Base-by-base conservation (phyloP, 2,113 vertebrate species). In the Euleptes europaea region DNA sequence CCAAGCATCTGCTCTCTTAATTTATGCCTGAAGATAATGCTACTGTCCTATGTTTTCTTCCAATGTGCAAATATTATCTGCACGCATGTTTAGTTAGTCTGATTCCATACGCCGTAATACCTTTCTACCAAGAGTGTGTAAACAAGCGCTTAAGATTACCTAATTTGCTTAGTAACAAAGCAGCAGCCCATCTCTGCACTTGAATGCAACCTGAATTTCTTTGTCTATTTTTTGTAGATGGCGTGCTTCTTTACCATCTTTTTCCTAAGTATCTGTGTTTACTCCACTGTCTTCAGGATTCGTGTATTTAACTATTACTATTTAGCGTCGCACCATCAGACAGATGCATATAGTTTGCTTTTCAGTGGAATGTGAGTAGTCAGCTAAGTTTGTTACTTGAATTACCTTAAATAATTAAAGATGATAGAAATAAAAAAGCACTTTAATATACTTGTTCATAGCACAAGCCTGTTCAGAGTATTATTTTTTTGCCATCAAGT, bases 241-340 rank as follows among this genome's bases (percentile, higher is more conserved):
- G 97, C 97, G 88, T 99, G 98, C 85, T 98, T 99, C 85, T 92
- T 98, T 92, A 97, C 96, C 63, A 98, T 99, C 91, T 97, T 98
- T 94, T 99, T 98, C 95, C 91, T 99, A 82, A 98, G 98, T 83
- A 97, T 98, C 89, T 99, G 98, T 84, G 97, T 98, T 89, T 99
- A 99, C 92, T 98, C 98, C 84, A 99, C 98, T 9, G 98, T 99
- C 86, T 99, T 99, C 96, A 96, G 96, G 82, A 99, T 99, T 87
- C 96, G 98, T 78, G 95, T 99, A 38, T 99, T 99, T 95, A 98
- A 99, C 93, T 99, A 98, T 91, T 99, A 98, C 38, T 96, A 98
- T 91, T 96, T 99, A 94, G 98, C 97, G 65, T 97, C 98, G 12
- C 98, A 98, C 94, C 98, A 99, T 88, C 98, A 99, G 93, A 99